Conservation (phyloP, 1,140 invertebrate genomes). For the Drosophila takahashii region DNA sequence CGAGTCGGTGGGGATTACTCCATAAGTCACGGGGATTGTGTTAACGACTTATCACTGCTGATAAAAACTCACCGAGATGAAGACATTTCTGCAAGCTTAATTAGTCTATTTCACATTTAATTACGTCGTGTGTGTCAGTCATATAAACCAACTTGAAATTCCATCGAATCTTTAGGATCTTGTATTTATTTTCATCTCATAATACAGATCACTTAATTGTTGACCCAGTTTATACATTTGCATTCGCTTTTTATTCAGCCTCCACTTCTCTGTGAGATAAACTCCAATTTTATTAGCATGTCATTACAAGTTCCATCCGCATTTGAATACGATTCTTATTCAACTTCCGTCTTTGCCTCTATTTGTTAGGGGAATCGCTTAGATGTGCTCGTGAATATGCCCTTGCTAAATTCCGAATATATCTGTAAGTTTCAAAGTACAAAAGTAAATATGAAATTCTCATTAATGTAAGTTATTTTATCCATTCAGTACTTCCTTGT, state of each 20-base stretch:
- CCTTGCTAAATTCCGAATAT: neutral
- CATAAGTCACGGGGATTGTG: conserved; percentile 18
- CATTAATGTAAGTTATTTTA: neutral
- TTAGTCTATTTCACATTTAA: neutral
- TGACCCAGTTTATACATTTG: conserved; percentile 8
- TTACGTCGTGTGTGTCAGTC: neutral
- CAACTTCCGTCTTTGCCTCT: conserved; percentile 2
- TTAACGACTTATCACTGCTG: conserved; percentile 2
- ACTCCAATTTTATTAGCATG: conserved; percentile 8
- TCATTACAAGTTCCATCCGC: neutral
- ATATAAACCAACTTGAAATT: too few relatives aligned
- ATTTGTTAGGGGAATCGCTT: neutral
- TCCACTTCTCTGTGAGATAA: neutral
- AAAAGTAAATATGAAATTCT: neutral
- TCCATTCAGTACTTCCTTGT: neutral
- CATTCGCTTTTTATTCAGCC: conserved; percentile 7
- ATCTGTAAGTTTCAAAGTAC: too few relatives aligned
- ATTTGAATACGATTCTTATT: conserved; percentile 11
- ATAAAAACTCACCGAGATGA: conserved; percentile 14
- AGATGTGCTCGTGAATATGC: neutral
- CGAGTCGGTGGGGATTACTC: conserved; percentile 18
- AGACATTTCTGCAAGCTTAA: conserved; percentile 1
- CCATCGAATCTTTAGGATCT: too few relatives aligned
- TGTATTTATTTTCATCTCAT: neutral
- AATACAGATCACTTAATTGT: neutral